Percentiles rank a stretch among this genome's conserved stretches.
Evolutionary conservation across 2,113 vertebrate genomes (phyloP).

Genomic region (Suricata suricatta): DNA sequence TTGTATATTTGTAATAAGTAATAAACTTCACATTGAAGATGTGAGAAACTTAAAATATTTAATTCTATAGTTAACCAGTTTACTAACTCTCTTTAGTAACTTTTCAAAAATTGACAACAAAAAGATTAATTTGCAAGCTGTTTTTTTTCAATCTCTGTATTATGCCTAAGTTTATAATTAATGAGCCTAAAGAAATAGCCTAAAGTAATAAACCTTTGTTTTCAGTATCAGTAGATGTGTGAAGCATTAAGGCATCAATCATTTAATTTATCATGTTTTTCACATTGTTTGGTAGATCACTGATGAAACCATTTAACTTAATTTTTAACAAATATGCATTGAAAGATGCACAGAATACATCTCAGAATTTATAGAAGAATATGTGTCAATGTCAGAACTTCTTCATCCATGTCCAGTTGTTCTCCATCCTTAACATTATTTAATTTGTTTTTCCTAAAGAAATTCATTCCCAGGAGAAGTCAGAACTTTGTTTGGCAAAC

Average conservation of each 20-base stretch:
- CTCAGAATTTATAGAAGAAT: slow-evolving; percentile 48
- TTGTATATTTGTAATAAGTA: slow-evolving; percentile 26
- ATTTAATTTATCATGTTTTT: slow-evolving; percentile 73
- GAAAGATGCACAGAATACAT: slow-evolving; percentile 40
- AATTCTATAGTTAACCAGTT: not conserved
- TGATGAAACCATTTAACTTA: slow-evolving; percentile 48
- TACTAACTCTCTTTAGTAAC: slow-evolving; percentile 32
- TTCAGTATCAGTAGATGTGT: slow-evolving; percentile 29
- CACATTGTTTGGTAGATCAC: slow-evolving; percentile 52
- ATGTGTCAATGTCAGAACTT: slow-evolving; percentile 67
- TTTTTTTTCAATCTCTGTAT: slow-evolving; percentile 3
- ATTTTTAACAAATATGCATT: slow-evolving; percentile 59
- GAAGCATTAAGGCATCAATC: slow-evolving; percentile 70
- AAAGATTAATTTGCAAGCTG: slow-evolving; percentile 61
- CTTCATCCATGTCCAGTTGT: slow-evolving; percentile 58
- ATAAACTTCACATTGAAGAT: not conserved
- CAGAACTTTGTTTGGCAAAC: slow-evolving; percentile 54
- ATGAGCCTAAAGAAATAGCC: slow-evolving; percentile 62
- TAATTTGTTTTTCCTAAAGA: slow-evolving; percentile 53
- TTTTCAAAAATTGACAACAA: slow-evolving; percentile 52
- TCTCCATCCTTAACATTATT: slow-evolving; percentile 40
- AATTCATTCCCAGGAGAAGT: slow-evolving; percentile 23
- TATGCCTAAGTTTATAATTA: slow-evolving; percentile 68
- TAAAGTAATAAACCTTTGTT: slow-evolving; percentile 11
- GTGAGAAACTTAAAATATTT: slow-evolving; percentile 44